Base-by-base conservation (phyloP, 2,113 vertebrate genomes). In the Nothoprocta pentlandii region DNA sequence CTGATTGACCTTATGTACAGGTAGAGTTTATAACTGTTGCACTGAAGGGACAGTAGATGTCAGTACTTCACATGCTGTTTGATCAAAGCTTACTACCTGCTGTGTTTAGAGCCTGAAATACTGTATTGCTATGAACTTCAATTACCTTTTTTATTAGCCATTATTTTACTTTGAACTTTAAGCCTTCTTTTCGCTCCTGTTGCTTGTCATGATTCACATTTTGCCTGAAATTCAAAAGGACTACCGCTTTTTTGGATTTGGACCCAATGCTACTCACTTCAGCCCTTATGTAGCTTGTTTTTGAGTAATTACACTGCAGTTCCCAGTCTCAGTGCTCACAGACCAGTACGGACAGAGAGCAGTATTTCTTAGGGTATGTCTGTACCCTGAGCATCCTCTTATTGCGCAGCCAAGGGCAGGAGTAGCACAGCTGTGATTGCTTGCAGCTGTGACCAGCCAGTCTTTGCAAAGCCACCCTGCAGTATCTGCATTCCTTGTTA, bases 1-100 rank as follows among this genome's bases (percentile, higher is more conserved):
- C 97, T 99, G 85, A 99, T 99, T 92, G 99, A 99, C 94, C 98
- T 99, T 49, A 99, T 99, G 99, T 99, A 99, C 98, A 99, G 99
- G 99, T 99, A 97, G 76, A 34, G 54, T 92, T 84, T 47, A 3
- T 62, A 36, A 54, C 68, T 59, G 6, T 58, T 79, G 59, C 56
- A 10, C 39, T 67, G 16, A 4, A 34, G 54, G 76, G 39, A 46
- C 85, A 46, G 94, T 61, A 87, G 85, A 22, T 90, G 77, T 81
- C 85, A 93, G 82, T 83, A 66, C 54, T 81, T 6, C 66, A 12
- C 1, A 0, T 10, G 20, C 8, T 67, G 26, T 81, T 75, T 19
- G 23, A 73, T 3, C 67, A 25, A 34, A 63, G 16, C 46, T 49
- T 32, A 3, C 28, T 66, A 16, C 25, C 10, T 78, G 4, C 54